These are phyloP conservation scores for Eupeodes latifasciatus DNA, from an alignment of 2,888 invertebrate species.

Conservation along the genomic window DNA sequence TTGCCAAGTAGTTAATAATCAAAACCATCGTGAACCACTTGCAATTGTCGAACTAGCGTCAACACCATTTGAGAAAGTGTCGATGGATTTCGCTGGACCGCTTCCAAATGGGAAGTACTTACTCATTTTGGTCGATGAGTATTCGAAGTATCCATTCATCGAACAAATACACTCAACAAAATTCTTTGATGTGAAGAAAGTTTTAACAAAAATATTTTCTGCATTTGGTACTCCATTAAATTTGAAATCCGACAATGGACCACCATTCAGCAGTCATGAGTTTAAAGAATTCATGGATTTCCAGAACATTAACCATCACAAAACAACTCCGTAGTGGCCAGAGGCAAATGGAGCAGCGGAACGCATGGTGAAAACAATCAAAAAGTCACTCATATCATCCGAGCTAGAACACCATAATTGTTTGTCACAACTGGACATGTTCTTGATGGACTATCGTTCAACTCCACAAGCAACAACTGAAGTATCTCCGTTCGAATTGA, in stretches of 20 bases:
- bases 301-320: not conserved
- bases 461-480: slow-evolving; percentile 17
- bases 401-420: slow-evolving; percentile 11
- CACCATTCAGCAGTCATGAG: not conserved
- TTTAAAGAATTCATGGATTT: slow-evolving; percentile 6
- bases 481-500: slow-evolving; percentile 9
- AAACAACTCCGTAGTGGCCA: slow-evolving; percentile 28
- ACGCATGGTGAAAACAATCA: slow-evolving; percentile 30
- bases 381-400: slow-evolving; percentile 3
- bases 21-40: slow-evolving; percentile 9
- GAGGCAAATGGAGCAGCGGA: slow-evolving; percentile 35
- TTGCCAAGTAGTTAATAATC: not conserved
- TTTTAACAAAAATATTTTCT: too few relatives aligned
- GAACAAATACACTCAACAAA: slow-evolving; percentile 19
- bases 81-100: slow-evolving; percentile 23
- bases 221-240: not conserved
- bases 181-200: not conserved
- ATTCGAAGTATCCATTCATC: slow-evolving; percentile 12
- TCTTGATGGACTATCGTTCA: slow-evolving; percentile 14
- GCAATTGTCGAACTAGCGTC: slow-evolving; percentile 26
- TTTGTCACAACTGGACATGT: slow-evolving; percentile 7
- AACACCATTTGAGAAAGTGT: slow-evolving; percentile 18
- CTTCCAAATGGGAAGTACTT: slow-evolving; percentile 20
- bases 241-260: not conserved
- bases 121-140: slow-evolving; percentile 4